These are phyloP conservation scores for Oxyruncus cristatus DNA, from an alignment of 2,113 vertebrate genomes.

Conservation along the genomic window DNA sequence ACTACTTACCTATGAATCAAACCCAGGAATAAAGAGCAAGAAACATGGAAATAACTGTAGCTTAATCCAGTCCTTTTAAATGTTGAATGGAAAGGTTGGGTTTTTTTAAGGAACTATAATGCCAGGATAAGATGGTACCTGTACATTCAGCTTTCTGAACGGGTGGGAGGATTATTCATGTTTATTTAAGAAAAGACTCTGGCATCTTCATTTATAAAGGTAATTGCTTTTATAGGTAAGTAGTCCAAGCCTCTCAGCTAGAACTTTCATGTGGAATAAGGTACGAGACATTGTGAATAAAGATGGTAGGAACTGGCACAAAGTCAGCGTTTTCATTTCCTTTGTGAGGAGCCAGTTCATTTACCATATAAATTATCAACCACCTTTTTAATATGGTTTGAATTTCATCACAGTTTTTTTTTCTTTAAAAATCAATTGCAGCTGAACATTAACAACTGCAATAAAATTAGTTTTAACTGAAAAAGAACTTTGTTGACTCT, in stretches of 20 bases:
- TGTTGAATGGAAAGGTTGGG: not conserved
- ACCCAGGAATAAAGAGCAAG: constrained; percentile 1
- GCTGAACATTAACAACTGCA: not conserved
- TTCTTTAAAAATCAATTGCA: not conserved
- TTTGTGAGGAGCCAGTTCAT: constrained; percentile 5
- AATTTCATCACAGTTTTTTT: not conserved
- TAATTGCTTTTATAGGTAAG: constrained; percentile 21
- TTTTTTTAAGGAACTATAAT: not conserved
- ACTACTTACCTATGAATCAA: constrained; percentile 35
- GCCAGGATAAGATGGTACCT: constrained; percentile 3
- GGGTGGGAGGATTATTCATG: constrained; percentile 4
- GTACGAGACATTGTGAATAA: constrained; percentile 16
- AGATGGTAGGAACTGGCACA: not conserved
- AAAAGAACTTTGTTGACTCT: constrained; percentile 4
- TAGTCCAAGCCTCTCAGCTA: not conserved
- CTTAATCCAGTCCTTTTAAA: constrained; percentile 18
- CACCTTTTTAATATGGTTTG: not conserved
- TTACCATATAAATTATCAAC: constrained; percentile 15
- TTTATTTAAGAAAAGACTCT: constrained; percentile 24
- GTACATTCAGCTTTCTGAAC: not conserved
- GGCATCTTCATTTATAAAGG: constrained; percentile 13
- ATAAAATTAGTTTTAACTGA: not conserved
- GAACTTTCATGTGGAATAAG: constrained; percentile 6
- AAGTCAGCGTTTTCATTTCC: constrained; percentile 19
- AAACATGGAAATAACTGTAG: constrained; percentile 27